A percentile compares a stretch with the other conserved stretches of the same genome.
These are phyloP conservation scores for Otolemur garnettii DNA, from an alignment of 2,113 vertebrate species.

Conservation along the genomic window DNA sequence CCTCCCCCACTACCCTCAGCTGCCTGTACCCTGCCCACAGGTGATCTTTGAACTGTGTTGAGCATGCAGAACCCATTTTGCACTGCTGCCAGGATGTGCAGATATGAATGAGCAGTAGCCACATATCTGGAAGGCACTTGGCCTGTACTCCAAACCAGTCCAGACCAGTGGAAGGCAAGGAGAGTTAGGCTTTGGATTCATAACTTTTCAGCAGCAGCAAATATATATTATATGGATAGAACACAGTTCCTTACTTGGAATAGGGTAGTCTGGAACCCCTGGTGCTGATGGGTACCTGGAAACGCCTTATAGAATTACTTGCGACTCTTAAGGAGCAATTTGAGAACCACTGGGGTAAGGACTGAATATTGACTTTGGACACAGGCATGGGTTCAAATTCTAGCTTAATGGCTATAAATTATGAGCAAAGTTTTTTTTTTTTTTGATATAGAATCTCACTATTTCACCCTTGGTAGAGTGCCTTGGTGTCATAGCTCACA, in stretches of 20 bases:
- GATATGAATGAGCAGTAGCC: background rate
- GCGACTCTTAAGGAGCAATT: background rate
- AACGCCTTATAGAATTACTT: background rate
- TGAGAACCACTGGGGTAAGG: background rate
- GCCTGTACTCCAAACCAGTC: background rate
- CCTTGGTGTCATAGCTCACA: too few species aligned
- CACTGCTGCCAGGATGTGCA: background rate
- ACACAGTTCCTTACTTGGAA: background rate
- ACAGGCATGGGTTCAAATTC: background rate
- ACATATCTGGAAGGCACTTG: background rate
- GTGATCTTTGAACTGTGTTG: background rate
- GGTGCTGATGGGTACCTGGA: background rate
- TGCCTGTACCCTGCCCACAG: background rate
- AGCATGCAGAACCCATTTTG: background rate
- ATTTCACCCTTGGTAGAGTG: too few species aligned
- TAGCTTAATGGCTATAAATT: background rate
- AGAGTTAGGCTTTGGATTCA: background rate
- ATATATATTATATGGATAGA: background rate
- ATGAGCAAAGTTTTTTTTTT: background rate
- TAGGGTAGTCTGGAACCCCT: background rate
- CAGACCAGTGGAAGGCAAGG: background rate
- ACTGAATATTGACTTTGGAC: background rate
- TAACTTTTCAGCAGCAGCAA: background rate
- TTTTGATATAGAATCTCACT: too few species aligned
- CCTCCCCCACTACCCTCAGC: background rate